phyloP scores from a whole-genome alignment of 35 echinoderm and acorn worm species.

The Heliocidaris erythrogramma region DNA sequence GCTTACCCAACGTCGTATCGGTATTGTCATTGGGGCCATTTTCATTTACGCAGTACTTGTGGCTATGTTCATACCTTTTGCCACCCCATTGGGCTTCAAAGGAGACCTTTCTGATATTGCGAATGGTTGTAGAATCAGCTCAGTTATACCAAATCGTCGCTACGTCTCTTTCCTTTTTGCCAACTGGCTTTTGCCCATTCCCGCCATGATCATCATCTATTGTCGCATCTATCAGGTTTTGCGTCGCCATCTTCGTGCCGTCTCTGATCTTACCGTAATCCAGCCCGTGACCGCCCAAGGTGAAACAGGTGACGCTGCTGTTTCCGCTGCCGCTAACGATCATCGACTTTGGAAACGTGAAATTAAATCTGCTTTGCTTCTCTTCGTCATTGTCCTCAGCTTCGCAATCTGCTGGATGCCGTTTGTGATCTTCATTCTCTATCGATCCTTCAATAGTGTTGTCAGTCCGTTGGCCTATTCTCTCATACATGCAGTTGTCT shows the following conservation, averaged over 20 bases:
- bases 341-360: neutral
- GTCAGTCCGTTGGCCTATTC: neutral
- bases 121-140: neutral
- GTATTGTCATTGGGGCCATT: neutral
- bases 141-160: neutral
- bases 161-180: slow-evolving; percentile 18
- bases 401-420: slow-evolving; percentile 1
- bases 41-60: neutral
- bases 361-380: neutral
- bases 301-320: neutral
- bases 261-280: neutral
- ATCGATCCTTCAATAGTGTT: neutral
- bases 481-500: neutral
- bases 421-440: neutral
- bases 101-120: neutral
- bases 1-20: neutral
- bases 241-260: neutral
- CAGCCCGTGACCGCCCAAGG: neutral
- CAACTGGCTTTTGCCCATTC: neutral
- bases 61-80: neutral
- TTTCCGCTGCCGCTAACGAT: neutral
- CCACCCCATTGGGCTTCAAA: neutral
- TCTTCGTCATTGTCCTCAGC: neutral
- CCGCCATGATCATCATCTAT: slow-evolving; percentile 17
- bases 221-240: neutral